A percentile compares a stretch with the other conserved stretches of the same genome.
phyloP scores from a whole-genome alignment of 1,140 invertebrate species.

The Zelostemma sp. region DNA sequence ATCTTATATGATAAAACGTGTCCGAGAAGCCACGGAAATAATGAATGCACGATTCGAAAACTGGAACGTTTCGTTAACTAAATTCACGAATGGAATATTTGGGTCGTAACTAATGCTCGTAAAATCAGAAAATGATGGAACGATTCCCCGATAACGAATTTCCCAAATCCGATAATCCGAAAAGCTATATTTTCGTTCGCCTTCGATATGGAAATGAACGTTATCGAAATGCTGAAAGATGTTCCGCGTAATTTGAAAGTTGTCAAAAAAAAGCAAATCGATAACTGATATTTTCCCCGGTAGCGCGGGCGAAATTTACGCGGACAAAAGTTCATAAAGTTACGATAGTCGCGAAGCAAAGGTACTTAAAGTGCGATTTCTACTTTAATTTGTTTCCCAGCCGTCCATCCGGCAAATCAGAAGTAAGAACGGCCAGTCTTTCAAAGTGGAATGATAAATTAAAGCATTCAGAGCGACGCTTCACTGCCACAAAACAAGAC shows the following conservation, averaged over 20 bases:
- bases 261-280: too few species aligned
- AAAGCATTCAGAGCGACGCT: constrained; percentile 50
- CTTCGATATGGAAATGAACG: constrained; percentile 1
- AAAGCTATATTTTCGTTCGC: not conserved
- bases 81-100: too few species aligned
- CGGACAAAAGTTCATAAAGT: not conserved
- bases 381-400: constrained; percentile 18
- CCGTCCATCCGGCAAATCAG: constrained; percentile 6
- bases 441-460: constrained; percentile 58
- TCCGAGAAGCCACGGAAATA: too few species aligned
- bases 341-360: constrained; percentile 21
- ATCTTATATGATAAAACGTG: too few species aligned
- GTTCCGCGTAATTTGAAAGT: not conserved
- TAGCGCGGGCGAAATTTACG: not conserved
- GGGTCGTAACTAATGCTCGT: too few species aligned
- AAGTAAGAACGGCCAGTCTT: constrained; percentile 10
- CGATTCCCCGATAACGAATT: not conserved
- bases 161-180: not conserved
- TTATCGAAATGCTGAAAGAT: not conserved
- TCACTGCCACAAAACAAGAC: constrained; percentile 57
- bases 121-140: constrained; percentile 1
- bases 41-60: too few species aligned
- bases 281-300: not conserved
- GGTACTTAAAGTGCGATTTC: constrained; percentile 32
- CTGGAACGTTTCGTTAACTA: too few species aligned